Conservation (phyloP, 2,888 invertebrate species). For the Malachius bipustulatus region DNA sequence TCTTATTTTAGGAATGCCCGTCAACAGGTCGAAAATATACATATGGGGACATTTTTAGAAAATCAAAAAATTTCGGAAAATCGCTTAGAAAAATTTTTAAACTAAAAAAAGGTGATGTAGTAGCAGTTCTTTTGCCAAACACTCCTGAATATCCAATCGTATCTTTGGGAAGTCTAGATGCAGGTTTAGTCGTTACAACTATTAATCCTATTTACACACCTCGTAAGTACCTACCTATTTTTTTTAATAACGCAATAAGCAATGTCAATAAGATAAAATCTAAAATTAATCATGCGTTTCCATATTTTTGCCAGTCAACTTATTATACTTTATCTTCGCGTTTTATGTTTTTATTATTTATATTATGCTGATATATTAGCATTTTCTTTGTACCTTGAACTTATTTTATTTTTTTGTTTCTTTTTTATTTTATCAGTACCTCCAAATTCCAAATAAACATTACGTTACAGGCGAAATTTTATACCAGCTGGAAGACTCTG, state of each 20-base stretch:
- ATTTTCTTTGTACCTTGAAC: too few species aligned
- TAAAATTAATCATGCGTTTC: too few species aligned
- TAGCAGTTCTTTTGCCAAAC: conserved; percentile 59
- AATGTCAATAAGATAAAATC: too few species aligned
- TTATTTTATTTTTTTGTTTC: too few species aligned
- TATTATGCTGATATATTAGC: too few species aligned
- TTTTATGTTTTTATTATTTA: too few species aligned
- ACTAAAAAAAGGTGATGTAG: conserved; percentile 46
- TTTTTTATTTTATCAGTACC: too few species aligned
- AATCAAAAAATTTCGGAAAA: conserved; percentile 42
- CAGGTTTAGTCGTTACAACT: conserved; percentile 52
- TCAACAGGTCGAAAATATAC: conserved; percentile 55
- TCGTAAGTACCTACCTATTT: conserved; percentile 9
- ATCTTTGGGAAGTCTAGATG: conserved; percentile 50
- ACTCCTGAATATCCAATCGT: conserved; percentile 54
- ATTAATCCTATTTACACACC: conserved; percentile 56
- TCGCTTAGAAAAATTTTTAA: conserved; percentile 46
- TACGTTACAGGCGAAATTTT: conserved; percentile 59
- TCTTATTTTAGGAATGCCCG: conserved; percentile 50
- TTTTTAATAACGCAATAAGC: too few species aligned
- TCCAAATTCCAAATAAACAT: too few species aligned
- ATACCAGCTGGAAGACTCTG: conserved; percentile 49
- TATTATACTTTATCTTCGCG: too few species aligned
- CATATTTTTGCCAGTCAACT: too few species aligned
- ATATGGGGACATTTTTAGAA: conserved; percentile 48